These are phyloP conservation scores for Meteorus cinctellus DNA, from an alignment of 2,888 invertebrate species.

Conservation along the genomic window DNA sequence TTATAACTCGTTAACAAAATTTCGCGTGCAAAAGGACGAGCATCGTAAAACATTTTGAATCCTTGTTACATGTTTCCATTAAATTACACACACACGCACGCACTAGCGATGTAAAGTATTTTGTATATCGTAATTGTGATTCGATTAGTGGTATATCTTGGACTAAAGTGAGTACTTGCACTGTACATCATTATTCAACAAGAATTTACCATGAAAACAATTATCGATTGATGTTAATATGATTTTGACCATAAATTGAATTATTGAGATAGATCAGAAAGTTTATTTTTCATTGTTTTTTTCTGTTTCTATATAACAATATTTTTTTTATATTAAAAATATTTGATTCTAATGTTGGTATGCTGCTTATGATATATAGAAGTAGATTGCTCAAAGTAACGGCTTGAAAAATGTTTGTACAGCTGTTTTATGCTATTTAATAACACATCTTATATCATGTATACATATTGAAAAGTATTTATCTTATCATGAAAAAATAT, in stretches of 20 bases:
- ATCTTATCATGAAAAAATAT: conserved; percentile 4
- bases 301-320: too few species aligned
- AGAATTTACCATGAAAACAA: not conserved
- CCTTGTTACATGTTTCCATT: conserved; percentile 8
- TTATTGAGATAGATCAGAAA: too few species aligned
- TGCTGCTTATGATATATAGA: not conserved
- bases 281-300: too few species aligned
- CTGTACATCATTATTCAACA: not conserved
- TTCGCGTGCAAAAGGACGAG: conserved; percentile 25
- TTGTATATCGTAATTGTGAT: not conserved
- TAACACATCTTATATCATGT: not conserved
- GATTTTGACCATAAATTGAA: too few species aligned
- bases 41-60: conserved; percentile 21
- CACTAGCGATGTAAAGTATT: too few species aligned
- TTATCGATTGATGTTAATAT: too few species aligned
- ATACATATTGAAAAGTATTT: conserved; percentile 16
- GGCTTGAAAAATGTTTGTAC: not conserved
- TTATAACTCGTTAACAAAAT: conserved; percentile 41
- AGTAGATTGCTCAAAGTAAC: not conserved
- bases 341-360: too few species aligned
- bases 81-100: not conserved
- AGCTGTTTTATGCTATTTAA: not conserved
- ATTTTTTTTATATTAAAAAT: too few species aligned
- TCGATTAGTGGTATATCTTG: not conserved
- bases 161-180: not conserved